These are phyloP conservation scores for Sinhomidia bicolor DNA, from an alignment of 2,888 invertebrate species.

Conservation along the genomic window DNA sequence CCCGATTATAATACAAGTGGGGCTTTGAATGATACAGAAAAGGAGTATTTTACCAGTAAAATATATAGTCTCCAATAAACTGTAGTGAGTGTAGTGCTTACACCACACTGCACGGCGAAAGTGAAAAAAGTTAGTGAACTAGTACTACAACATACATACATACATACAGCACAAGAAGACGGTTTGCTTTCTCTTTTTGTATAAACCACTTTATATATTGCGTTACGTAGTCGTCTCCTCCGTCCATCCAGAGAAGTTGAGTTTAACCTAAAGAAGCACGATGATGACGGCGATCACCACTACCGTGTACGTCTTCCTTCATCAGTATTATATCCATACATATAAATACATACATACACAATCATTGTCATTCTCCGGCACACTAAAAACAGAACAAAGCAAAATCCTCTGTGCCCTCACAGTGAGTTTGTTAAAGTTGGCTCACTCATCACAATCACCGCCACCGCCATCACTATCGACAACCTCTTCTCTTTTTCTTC, in stretches of 20 bases:
- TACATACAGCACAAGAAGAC: slow-evolving; percentile 11
- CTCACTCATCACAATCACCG: slow-evolving; percentile 59
- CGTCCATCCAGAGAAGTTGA: background rate
- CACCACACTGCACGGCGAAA: background rate
- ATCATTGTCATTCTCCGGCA: slow-evolving; percentile 9
- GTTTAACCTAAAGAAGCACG: slow-evolving; percentile 24
- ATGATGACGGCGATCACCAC: too few species aligned
- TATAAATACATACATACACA: background rate
- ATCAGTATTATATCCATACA: too few species aligned
- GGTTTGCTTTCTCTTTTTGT: slow-evolving; percentile 34
- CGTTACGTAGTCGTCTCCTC: too few species aligned
- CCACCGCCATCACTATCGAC: slow-evolving; percentile 18
- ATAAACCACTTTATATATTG: background rate
- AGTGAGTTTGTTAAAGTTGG: slow-evolving; percentile 49
- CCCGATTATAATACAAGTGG: slow-evolving; percentile 19
- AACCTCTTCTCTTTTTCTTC: background rate
- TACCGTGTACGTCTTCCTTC: slow-evolving; percentile 21
- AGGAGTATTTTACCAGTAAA: slow-evolving; percentile 44
- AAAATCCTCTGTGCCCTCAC: slow-evolving; percentile 5
- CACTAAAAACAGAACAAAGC: slow-evolving; percentile 48
- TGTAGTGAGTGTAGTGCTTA: slow-evolving; percentile 29
- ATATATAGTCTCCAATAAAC: slow-evolving; percentile 56
- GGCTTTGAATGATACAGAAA: slow-evolving; percentile 15
- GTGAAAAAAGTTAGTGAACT: slow-evolving; percentile 6
- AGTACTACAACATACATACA: too few species aligned